Evolutionary conservation across 2,797 vertebrate species (phyloP), one percentile per base, ranked within the genome.

Genomic region (Molossus molossus): DNA sequence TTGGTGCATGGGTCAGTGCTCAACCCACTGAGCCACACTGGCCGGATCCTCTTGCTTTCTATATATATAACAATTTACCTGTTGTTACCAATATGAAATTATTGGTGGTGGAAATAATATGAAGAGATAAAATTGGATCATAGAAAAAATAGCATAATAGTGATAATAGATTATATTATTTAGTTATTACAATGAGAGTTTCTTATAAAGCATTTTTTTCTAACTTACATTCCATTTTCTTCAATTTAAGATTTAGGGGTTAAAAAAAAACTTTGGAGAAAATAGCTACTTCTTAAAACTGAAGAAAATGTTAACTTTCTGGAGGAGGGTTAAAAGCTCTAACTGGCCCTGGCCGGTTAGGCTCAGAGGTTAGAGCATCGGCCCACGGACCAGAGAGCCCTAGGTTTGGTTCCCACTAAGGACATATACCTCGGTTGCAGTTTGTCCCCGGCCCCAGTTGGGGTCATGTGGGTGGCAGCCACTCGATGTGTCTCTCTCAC

Each of bases 131-230:
- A 60, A 69, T 65, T 10, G 1, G 14, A 93, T 60, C 79, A 58
- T 15, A 57, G 23, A 60, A 92, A 94, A 85, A 94, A 85, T 87
- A 94, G 75, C 50, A 60, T 25, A 81, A 27, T 48, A 57, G 27
- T 91, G 75, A 50, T 70, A 84, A 85, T 6, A 50, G 23, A 27
- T 57, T 55, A 18, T 69, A 12, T 57, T 75, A 67, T 76, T 93
- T 87, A 67, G n/a, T 85, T 81, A 60, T 37, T n/a, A 76, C 23
- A 55, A 33, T 48, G 33, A 90, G 5, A 55, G 10, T 57, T 94
- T 83, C 14, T n/a, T 18, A 23, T 79, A 67, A 89, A 62, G 45
- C 9, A 14, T 73, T 27, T 2, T 2, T 95, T 62, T 76, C 27
- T 77, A 86, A 82, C 57, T 86, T 87, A n/a, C 9, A 23, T 92